Conservation (phyloP, 2,888 invertebrate species). For the Congeria kusceri region DNA sequence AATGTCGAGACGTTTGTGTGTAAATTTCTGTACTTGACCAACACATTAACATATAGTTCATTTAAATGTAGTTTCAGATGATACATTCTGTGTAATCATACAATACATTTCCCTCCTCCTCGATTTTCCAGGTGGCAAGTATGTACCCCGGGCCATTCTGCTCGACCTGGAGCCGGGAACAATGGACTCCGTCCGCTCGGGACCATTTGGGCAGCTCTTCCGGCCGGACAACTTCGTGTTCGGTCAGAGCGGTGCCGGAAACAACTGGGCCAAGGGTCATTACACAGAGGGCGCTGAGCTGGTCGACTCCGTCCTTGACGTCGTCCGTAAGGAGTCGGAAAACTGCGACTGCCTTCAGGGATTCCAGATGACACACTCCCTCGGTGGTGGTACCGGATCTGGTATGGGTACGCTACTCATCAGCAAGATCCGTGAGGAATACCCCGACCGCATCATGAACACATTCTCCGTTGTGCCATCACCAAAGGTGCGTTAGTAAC, state of each 20-base stretch:
- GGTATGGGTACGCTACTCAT: slow-evolving; percentile 78
- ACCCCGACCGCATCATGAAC: slow-evolving; percentile 89
- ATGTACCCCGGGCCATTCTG: slow-evolving; percentile 96
- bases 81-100: slow-evolving; percentile 88
- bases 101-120: slow-evolving; percentile 88
- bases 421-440: slow-evolving; percentile 78
- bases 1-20: too few relatives aligned
- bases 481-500: slow-evolving; percentile 87
- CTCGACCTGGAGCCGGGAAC: slow-evolving; percentile 98
- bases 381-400: slow-evolving; percentile 77
- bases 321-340: slow-evolving; percentile 79
- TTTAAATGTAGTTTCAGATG: neutral
- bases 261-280: slow-evolving; percentile 90
- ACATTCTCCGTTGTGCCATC: slow-evolving; percentile 96
- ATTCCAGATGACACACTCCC: slow-evolving; percentile 76
- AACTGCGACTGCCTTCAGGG: slow-evolving; percentile 78
- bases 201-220: slow-evolving; percentile 72
- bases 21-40: too few relatives aligned
- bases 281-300: slow-evolving; percentile 93
- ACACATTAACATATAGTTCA: too few relatives aligned
- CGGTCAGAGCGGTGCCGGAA: slow-evolving; percentile 76
- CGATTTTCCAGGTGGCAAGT: slow-evolving; percentile 90
- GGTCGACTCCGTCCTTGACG: slow-evolving; percentile 80
- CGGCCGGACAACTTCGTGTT: slow-evolving; percentile 96
- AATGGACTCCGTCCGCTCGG: slow-evolving; percentile 93